Percentiles rank a stretch among this genome's conserved stretches.
Conservation (phyloP, 2,113 vertebrate genomes). For the Crotalus tigris region DNA sequence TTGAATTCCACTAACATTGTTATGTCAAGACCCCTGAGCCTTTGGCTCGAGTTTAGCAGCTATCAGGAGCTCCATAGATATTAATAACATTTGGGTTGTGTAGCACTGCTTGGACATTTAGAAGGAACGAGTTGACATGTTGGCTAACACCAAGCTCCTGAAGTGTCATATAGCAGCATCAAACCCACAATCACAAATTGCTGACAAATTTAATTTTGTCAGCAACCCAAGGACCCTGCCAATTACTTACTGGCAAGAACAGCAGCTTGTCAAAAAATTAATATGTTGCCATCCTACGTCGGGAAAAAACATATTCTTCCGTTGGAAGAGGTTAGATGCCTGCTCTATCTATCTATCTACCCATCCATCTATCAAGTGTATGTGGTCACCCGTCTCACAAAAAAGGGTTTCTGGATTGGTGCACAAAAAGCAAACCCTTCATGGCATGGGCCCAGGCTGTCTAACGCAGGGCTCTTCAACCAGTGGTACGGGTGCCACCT, state of each 20-base stretch:
- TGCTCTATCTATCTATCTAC: background rate
- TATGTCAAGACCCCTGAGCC: background rate
- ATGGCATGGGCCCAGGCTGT: too few species aligned
- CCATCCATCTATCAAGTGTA: too few species aligned
- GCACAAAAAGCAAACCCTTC: background rate
- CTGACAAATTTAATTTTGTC: slow-evolving; percentile 11
- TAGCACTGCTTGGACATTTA: background rate
- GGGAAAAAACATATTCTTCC: background rate
- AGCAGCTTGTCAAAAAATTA: slow-evolving; percentile 30
- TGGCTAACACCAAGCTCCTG: background rate
- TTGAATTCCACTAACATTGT: background rate
- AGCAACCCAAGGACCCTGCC: background rate
- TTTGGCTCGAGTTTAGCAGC: background rate
- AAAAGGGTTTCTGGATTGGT: too few species aligned
- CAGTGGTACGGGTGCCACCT: too few species aligned
- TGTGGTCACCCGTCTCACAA: too few species aligned
- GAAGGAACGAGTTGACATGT: rapidly evolving
- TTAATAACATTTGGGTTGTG: background rate
- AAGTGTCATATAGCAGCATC: background rate
- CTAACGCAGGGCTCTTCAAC: too few species aligned
- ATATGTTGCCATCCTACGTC: background rate
- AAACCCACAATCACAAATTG: background rate
- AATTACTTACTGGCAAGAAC: background rate
- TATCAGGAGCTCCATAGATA: background rate
- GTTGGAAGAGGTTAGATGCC: background rate